Conservation (phyloP, 2,113 vertebrate species). For the Mungos mungo region DNA sequence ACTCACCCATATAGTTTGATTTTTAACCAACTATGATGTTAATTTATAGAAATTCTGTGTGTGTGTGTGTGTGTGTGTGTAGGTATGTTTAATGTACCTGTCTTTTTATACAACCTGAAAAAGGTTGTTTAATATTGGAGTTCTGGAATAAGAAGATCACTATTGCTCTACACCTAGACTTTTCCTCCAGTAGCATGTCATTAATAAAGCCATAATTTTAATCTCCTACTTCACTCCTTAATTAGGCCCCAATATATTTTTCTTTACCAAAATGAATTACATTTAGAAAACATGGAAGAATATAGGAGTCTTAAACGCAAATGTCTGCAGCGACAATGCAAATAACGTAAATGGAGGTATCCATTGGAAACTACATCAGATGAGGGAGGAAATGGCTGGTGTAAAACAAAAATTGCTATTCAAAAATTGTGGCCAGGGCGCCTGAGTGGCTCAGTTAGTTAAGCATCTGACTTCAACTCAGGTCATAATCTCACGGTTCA, state of each 20-base stretch:
- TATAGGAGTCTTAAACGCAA: not conserved
- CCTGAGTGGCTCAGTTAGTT: no score
- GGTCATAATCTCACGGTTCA: no score
- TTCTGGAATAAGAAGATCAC: not conserved
- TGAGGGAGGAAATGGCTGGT: not conserved
- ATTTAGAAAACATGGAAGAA: not conserved
- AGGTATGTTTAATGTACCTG: not conserved
- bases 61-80: no score
- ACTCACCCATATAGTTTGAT: not conserved
- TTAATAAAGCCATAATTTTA: not conserved
- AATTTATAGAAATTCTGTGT: not conserved
- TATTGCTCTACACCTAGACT: not conserved
- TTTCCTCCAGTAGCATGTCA: not conserved
- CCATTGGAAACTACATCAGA: not conserved
- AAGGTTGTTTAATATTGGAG: not conserved
- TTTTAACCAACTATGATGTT: not conserved
- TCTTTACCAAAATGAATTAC: not conserved
- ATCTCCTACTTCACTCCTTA: not conserved
- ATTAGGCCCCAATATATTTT: not conserved
- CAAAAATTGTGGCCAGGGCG: not conserved
- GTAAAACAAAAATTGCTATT: not conserved
- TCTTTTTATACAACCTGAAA: not conserved
- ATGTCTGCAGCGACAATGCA: not conserved
- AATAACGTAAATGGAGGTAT: not conserved
- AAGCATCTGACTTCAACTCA: no score